phyloP scores from a whole-genome alignment of 2,888 invertebrate genomes.

The Onchidella celtica region DNA sequence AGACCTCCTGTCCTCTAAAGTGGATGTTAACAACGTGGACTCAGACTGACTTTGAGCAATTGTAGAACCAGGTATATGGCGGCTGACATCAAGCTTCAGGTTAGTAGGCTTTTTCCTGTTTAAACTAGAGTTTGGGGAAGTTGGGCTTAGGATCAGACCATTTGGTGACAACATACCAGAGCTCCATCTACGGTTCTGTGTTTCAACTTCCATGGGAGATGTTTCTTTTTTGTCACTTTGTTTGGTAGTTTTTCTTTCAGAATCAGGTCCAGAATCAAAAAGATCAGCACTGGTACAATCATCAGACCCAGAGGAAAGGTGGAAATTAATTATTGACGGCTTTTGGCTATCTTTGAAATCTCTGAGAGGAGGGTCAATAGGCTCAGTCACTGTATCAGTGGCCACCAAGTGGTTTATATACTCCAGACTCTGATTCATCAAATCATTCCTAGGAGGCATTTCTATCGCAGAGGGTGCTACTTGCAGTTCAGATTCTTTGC shows the following conservation, averaged over 20 bases:
- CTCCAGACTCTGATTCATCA: constrained; percentile 2
- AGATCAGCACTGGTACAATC: constrained; percentile 50
- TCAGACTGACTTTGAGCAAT: constrained; percentile 7
- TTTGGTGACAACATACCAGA: not conserved
- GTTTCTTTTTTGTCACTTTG: not conserved
- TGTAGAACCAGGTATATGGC: not conserved
- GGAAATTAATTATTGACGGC: no score
- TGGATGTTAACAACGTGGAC: not conserved
- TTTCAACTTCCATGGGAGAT: not conserved
- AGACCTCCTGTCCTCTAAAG: not conserved
- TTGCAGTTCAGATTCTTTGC: not conserved
- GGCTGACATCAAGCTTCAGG: constrained; percentile 15
- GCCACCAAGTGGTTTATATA: not conserved
- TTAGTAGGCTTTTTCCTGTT: constrained; percentile 21
- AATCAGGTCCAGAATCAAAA: constrained; percentile 37
- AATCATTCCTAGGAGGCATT: no score
- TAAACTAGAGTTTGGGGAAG: not conserved
- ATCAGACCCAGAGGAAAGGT: constrained; percentile 38
- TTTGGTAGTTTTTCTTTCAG: no score
- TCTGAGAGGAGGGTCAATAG: not conserved
- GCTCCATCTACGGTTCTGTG: not conserved
- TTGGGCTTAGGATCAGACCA: constrained; percentile 3
- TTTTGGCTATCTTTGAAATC: not conserved
- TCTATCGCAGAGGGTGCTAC: no score
- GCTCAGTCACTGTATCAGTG: not conserved